Conservation (phyloP, 2,113 vertebrate species). For the Eonycteris spelaea region DNA sequence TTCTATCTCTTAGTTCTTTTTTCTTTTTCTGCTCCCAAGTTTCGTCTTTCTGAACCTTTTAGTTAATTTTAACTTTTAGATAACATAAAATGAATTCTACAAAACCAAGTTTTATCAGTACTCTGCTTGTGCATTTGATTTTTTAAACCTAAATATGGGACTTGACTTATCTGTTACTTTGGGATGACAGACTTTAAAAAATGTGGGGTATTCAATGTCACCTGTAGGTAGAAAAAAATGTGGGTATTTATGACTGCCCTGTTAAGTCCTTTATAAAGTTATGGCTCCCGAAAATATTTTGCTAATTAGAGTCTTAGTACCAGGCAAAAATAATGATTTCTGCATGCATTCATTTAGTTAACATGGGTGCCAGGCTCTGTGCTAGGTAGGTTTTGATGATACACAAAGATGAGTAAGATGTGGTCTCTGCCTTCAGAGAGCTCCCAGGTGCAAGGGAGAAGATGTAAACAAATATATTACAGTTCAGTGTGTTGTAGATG, state of each 20-base stretch:
- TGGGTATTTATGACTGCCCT: not conserved
- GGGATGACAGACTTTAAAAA: not conserved
- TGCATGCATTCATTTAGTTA: not conserved
- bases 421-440: not conserved
- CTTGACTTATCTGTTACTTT: not conserved
- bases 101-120: not conserved
- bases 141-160: not conserved
- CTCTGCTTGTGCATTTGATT: not conserved
- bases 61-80: slow-evolving; percentile 15
- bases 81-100: not conserved
- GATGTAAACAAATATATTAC: not conserved
- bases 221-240: not conserved
- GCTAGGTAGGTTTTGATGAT: slow-evolving; percentile 8
- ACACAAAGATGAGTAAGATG: not conserved
- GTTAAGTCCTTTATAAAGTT: slow-evolving; percentile 25
- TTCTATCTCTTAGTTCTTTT: slow-evolving; percentile 29
- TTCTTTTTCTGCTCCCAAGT: not conserved
- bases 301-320: not conserved
- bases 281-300: slow-evolving; percentile 10
- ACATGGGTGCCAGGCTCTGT: not conserved
- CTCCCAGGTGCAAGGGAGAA: not conserved
- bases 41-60: slow-evolving; percentile 4
- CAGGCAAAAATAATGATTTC: not conserved
- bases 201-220: not conserved
- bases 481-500: not conserved